These are phyloP conservation scores for Brachymystax lenok DNA, from an alignment of 2,797 vertebrate species.

Conservation along the genomic window DNA sequence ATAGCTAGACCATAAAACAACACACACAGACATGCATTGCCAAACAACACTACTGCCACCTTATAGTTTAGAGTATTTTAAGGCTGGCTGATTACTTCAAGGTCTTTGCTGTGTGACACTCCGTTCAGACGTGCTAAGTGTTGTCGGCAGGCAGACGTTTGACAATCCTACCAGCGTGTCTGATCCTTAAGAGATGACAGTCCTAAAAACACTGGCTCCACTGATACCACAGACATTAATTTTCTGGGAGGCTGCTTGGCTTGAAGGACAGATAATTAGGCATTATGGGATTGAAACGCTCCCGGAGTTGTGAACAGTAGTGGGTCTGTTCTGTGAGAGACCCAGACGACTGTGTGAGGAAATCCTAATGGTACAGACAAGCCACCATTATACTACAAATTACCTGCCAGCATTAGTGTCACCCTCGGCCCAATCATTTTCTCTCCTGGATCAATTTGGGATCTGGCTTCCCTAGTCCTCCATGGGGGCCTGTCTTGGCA, in stretches of 20 bases:
- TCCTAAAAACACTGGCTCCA: neutral
- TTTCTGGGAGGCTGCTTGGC: neutral
- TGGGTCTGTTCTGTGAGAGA: slow-evolving; percentile 36
- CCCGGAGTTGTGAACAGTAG: slow-evolving; percentile 42
- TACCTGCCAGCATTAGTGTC: slow-evolving; percentile 72
- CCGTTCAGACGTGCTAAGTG: too few species aligned
- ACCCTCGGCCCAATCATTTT: slow-evolving; percentile 62
- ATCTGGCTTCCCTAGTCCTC: neutral
- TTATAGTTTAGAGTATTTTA: too few species aligned
- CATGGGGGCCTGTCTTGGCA: slow-evolving; percentile 46
- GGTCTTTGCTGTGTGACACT: too few species aligned
- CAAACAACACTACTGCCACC: too few species aligned
- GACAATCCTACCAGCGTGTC: too few species aligned
- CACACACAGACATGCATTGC: too few species aligned
- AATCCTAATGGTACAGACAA: slow-evolving; percentile 58
- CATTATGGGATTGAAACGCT: slow-evolving; percentile 68
- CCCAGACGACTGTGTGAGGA: slow-evolving; percentile 38
- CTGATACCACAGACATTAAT: neutral
- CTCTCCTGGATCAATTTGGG: slow-evolving; percentile 52
- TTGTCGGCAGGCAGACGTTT: too few species aligned
- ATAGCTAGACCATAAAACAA: too few species aligned
- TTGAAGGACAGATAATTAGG: slow-evolving; percentile 70
- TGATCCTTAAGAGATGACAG: neutral
- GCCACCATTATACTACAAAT: slow-evolving; percentile 74
- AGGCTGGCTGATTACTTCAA: too few species aligned